Base-by-base conservation (phyloP, 2,113 vertebrate species). In the Falco punctatus region DNA sequence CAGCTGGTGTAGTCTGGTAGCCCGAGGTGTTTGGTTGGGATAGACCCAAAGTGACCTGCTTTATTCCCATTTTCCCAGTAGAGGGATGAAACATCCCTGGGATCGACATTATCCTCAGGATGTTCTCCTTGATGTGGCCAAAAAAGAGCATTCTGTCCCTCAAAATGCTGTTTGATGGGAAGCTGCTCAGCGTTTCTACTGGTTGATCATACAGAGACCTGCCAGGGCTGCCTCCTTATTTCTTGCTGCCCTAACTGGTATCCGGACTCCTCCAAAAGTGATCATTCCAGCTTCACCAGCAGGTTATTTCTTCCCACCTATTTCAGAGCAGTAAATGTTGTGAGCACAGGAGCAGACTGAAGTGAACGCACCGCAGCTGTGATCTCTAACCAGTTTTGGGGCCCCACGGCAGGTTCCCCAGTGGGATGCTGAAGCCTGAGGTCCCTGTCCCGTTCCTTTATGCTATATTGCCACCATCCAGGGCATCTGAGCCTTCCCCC, bases 321-420 rank as follows among this genome's bases (percentile, higher is more conserved):
- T 11, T 30, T 51, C 57, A 6, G 42, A 57, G 40, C 62, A 52
- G 49, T 10, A n/a, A 81, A 33, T 3, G 12, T 44, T 38, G 28
- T 0, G 3, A 72, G 52, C 12, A 15, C 38, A 0, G 1, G 51
- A 70, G 35, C 38, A 42, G 46, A n/a, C 12, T 6, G 58, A 52
- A 59, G 23, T 0, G 0, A 48, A 28, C 40, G 15, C 33, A 3
- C 17, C 8, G 2, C 19, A 27, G 27, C 16, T 6, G 10, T 1
- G 1, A 17, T 21, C 11, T 67, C 11, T 32, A 19, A 72, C 6
- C 23, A 12, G 30, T n/a, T 54, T 48, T 35, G 5, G 28, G 17
- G 28, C 44, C 61, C 54, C 12, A 6, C 0, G 1, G 20, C 1
- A 19, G 57, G 44, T 40, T 82, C 20, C 71, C 54, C 44, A 58